Base-by-base conservation (phyloP, 1,140 invertebrate genomes). In the Bombus sylvicola region DNA sequence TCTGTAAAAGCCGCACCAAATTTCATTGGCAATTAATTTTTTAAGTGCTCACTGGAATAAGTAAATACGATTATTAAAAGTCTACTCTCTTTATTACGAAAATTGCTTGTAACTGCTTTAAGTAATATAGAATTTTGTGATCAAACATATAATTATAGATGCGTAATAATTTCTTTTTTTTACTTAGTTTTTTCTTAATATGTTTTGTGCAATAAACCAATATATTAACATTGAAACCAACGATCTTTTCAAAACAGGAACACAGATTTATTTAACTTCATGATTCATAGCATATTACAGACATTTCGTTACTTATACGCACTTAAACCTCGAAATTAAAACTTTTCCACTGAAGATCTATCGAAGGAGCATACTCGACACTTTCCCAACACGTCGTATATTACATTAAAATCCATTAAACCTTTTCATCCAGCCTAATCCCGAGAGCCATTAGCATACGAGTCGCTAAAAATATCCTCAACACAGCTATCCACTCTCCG, bases 361-460 rank as follows among this genome's bases (percentile, higher is more conserved):
- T 53, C 47, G 47, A 53, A 53, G 47, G 18, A 53, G 18, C 5
- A 53, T 22, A 10, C 22, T 34, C 25, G 22, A 39, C 9, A 72
- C n/a, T 74, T 74, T 74, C 25, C 39, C 71, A 41, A 41, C 39
- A 8, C 15, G n/a, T 31, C 28, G 31, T 57, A 57, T 57, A 37
- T 75, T 75, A 57, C 74, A 75, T 57, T 75, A 75, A 57, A 75
- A 57, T 37, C 74, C 47, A 76, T 76, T 62, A 59, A 39, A 76
- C 34, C 47, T 59, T 78, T 66, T 66, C n/a, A 31, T 66, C n/a
- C 39, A 18, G 18, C 22, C 37, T 25, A 43, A 78, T 66, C 28
- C 37, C 28, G 18, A 66, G 39, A 78, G 37, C 76, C 59, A 78
- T 78, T 78, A 78, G 10, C 37, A 78, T 66, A 66, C n/a, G n/a